Conservation (phyloP, 2,888 invertebrate genomes). For the Agonopterix alstromeriana region DNA sequence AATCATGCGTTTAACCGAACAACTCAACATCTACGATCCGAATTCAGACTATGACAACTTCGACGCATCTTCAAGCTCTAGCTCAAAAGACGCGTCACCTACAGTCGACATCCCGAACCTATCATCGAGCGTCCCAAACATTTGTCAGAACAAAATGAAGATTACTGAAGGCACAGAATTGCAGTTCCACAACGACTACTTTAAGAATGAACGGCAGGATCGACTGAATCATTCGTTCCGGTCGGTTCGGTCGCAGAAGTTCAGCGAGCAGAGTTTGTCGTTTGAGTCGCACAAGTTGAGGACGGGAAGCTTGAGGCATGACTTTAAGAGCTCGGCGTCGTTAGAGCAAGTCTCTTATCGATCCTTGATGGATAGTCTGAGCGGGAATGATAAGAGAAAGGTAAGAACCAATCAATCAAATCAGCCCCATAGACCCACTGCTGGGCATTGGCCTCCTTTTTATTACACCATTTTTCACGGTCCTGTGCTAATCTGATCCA, state of each 20-base stretch:
- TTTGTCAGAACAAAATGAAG: slow-evolving; percentile 28
- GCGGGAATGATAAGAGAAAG: slow-evolving; percentile 23
- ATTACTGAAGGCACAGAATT: slow-evolving; percentile 29
- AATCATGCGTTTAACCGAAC: slow-evolving; percentile 86
- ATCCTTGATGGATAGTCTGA: slow-evolving; percentile 42
- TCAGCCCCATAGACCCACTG: no score
- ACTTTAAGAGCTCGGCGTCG: slow-evolving; percentile 47
- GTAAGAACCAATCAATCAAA: no score
- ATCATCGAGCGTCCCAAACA: slow-evolving; percentile 53
- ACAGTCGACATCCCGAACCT: slow-evolving; percentile 56
- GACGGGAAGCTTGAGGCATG: slow-evolving; percentile 39
- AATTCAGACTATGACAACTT: slow-evolving; percentile 84
- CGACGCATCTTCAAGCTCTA: slow-evolving; percentile 74
- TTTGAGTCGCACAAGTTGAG: slow-evolving; percentile 40
- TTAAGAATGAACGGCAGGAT: slow-evolving; percentile 43
- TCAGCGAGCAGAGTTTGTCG: slow-evolving; percentile 27
- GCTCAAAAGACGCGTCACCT: slow-evolving; percentile 79
- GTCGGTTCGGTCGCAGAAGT: slow-evolving; percentile 39
- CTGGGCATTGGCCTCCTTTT: no score
- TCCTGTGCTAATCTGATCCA: no score
- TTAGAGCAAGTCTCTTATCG: slow-evolving; percentile 53
- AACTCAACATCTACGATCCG: slow-evolving; percentile 82
- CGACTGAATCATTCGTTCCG: slow-evolving; percentile 46
- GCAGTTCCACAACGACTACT: slow-evolving; percentile 59
- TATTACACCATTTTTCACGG: no score